These are phyloP conservation scores for Zaprionus obscuricornis DNA, from an alignment of 2,888 invertebrate species.

Conservation along the genomic window DNA sequence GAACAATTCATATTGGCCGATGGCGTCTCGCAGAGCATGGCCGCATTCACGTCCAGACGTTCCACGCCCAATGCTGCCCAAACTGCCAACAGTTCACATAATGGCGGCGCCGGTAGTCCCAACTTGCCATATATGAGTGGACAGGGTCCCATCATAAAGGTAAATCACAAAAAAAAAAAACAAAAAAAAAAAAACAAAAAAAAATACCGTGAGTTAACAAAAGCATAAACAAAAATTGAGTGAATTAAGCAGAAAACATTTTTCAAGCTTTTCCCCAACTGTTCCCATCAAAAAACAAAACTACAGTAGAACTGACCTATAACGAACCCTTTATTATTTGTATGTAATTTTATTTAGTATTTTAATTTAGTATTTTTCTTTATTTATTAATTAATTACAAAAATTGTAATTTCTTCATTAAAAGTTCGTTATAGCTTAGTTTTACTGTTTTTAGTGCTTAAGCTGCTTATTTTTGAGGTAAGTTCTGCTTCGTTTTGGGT, in stretches of 20 bases:
- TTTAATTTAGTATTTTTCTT: too few relatives aligned
- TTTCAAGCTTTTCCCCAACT: conserved; percentile 11
- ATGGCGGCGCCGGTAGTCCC: conserved; percentile 83
- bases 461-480: too few relatives aligned
- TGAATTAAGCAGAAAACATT: conserved; percentile 21
- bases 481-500: conserved; percentile 61
- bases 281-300: too few relatives aligned
- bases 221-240: conserved; percentile 17
- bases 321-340: too few relatives aligned
- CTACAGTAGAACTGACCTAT: too few relatives aligned
- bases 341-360: too few relatives aligned
- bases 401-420: too few relatives aligned
- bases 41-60: conserved; percentile 98
- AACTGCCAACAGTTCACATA: conserved; percentile 79
- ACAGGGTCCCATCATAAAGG: conserved; percentile 98
- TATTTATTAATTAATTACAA: too few relatives aligned
- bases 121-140: conserved; percentile 83
- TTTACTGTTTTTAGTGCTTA: too few relatives aligned
- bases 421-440: too few relatives aligned
- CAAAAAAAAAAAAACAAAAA: conserved; percentile 28
- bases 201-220: conserved; percentile 30
- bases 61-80: conserved; percentile 90
- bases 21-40: conserved; percentile 99
- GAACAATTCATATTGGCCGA: conserved; percentile 99
- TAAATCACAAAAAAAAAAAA: conserved; percentile 83